Conservation (phyloP, 2,797 vertebrate genomes). For the Sebastes trivittatus region DNA sequence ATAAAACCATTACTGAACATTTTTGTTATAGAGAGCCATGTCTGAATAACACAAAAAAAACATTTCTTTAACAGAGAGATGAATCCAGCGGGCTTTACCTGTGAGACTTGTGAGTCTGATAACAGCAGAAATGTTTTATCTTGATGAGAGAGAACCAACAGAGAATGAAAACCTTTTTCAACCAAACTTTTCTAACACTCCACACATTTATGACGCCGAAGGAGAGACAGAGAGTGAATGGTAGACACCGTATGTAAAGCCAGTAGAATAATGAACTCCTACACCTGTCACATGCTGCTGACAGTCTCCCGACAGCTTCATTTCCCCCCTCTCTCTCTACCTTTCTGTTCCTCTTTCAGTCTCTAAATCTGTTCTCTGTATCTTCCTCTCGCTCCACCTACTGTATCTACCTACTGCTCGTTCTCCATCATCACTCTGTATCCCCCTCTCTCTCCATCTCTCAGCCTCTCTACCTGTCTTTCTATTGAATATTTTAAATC, state of each 20-base stretch:
- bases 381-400: constrained; percentile 11
- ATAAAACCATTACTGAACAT: background rate
- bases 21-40: background rate
- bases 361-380: constrained; percentile 31
- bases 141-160: background rate
- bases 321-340: constrained; percentile 16
- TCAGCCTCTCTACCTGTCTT: background rate
- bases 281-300: constrained; percentile 32
- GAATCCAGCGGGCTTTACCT: background rate
- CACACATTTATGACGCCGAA: background rate
- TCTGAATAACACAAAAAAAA: background rate
- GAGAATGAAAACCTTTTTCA: background rate
- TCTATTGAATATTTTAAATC: constrained; percentile 44
- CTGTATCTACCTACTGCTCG: background rate
- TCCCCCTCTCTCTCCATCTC: background rate
- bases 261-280: constrained; percentile 42
- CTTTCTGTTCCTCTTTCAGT: constrained; percentile 33
- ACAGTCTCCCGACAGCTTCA: constrained; percentile 30
- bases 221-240: background rate
- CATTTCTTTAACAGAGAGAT: background rate
- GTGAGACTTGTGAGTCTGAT: background rate
- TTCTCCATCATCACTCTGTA: constrained; percentile 28
- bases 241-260: constrained; percentile 3
- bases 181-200: background rate
- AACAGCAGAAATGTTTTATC: background rate